Evolutionary conservation across 2,797 vertebrate genomes (phyloP), one percentile per base, ranked within the genome.

Genomic region (Meriones psammophilus): DNA sequence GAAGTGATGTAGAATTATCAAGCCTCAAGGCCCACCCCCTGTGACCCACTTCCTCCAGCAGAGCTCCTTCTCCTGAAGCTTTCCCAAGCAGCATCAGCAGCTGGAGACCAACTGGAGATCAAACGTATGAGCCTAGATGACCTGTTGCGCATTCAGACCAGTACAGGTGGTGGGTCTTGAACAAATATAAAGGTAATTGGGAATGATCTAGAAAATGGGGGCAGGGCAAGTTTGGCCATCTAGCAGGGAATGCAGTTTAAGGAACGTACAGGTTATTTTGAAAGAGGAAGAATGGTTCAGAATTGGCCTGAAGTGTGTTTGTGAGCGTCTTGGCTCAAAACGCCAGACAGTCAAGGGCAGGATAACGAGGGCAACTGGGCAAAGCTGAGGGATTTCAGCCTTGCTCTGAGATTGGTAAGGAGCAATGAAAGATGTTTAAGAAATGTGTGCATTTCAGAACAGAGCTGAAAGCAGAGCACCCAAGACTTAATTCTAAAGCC

Each of bases 191-290:
- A 68, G 56, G 73, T 20, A 36, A 86, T 33, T 30, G 15, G 58
- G 8, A 78, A 4, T 69, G 83, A 42, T 14, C 24, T 46, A 20
- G 17, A 64, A 88, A 74, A 73, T 14, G 20, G 50, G 36, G 60
- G 42, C 9, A 66, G 26, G 58, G 26, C 62, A 74, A 30, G 46
- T 30, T 9, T 39, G 39, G 36, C 60, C 46, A 39, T 54, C 74
- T 64, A 64, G 50, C 71, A 92, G 79, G 76, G 42, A 33, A 69
- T 30, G 74, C 90, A 50, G 78, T 88, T 83, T 64, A 94, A 92
- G 96, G 64, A 85, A 50, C 10, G 50, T 50, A 69, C 80, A 92
- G 87, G 6, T 54, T 86, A 80, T 91, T 95, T 39, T 96, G 78
- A 95, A 69, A 91, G 39, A 30, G 64, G 92, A 71, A 39, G 94